phyloP scores from a whole-genome alignment of 2,113 vertebrate species.

The Octodon degus region DNA sequence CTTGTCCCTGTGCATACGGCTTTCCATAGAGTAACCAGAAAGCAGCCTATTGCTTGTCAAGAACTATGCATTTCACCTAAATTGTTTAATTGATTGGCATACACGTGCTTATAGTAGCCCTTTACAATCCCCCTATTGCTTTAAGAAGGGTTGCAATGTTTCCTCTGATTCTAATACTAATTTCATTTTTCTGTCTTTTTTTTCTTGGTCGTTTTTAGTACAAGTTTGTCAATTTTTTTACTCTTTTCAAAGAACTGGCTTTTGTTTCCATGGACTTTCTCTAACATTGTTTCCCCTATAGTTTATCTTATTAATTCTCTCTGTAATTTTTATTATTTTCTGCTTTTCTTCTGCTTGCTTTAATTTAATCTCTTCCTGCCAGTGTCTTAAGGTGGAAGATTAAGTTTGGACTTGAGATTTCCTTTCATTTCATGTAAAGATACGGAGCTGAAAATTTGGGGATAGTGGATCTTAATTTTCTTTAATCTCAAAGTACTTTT shows the following conservation, averaged over 20 bases:
- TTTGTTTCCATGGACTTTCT: not conserved
- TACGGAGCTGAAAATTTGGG: not conserved
- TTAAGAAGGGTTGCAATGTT: not conserved
- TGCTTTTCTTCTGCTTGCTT: not conserved
- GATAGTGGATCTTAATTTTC: not conserved
- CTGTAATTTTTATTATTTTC: not conserved
- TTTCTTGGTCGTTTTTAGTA: not conserved
- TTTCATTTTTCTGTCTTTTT: not conserved
- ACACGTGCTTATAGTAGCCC: not conserved
- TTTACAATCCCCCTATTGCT: not conserved
- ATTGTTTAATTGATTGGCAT: not conserved
- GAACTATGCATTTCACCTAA: not conserved
- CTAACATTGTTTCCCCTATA: not conserved
- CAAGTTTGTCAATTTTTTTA: not conserved
- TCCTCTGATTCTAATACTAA: not conserved
- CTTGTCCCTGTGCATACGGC: not conserved
- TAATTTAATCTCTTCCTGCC: not conserved
- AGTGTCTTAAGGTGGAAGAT: not conserved
- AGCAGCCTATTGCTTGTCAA: not conserved
- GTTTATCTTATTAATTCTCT: not conserved
- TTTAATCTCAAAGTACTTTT: not conserved
- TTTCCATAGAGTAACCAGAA: not conserved
- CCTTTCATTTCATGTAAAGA: not conserved
- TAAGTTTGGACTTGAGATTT: constrained; percentile 1
- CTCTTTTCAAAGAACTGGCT: constrained; percentile 5